phyloP scores from a whole-genome alignment of 2,888 invertebrate species.

The Terebella lapidaria region DNA sequence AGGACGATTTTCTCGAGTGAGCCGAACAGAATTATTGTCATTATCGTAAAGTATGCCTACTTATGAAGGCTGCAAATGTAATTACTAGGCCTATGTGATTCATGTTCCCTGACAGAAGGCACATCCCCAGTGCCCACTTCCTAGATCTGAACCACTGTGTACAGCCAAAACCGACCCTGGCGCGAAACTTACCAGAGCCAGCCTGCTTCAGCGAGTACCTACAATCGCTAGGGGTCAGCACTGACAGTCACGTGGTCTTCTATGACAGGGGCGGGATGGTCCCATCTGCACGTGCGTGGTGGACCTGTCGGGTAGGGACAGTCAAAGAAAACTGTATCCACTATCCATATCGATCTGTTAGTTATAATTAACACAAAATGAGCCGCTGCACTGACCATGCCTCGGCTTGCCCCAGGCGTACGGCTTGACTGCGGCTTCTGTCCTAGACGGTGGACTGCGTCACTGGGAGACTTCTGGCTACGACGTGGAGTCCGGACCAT shows the following conservation, averaged over 20 bases:
- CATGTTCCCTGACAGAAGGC: constrained; percentile 18
- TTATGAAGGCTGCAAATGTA: no score
- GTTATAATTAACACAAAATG: no score
- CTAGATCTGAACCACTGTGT: constrained; percentile 8
- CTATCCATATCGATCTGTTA: no score
- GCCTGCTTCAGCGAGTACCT: constrained; percentile 5
- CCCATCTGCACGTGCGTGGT: constrained; percentile 5
- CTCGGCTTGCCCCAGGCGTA: no score
- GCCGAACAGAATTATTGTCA: not conserved
- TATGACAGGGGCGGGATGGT: constrained; percentile 8
- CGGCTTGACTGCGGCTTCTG: no score
- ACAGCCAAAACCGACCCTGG: not conserved
- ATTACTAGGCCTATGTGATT: no score
- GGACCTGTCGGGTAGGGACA: constrained; percentile 8
- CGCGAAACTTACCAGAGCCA: not conserved
- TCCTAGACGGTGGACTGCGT: no score
- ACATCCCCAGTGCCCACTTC: constrained; percentile 10
- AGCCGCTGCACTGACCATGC: no score
- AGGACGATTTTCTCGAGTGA: not conserved
- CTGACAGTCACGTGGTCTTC: constrained; percentile 4
- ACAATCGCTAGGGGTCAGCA: constrained; percentile 3
- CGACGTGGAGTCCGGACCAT: no score
- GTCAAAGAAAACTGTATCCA: no score
- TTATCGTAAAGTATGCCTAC: no score
- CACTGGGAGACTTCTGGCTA: no score